A percentile compares a stretch with the other conserved stretches of the same genome.
Evolutionary conservation across 2,113 vertebrate genomes (phyloP).

Genomic region (Thalassoma bifasciatum): DNA sequence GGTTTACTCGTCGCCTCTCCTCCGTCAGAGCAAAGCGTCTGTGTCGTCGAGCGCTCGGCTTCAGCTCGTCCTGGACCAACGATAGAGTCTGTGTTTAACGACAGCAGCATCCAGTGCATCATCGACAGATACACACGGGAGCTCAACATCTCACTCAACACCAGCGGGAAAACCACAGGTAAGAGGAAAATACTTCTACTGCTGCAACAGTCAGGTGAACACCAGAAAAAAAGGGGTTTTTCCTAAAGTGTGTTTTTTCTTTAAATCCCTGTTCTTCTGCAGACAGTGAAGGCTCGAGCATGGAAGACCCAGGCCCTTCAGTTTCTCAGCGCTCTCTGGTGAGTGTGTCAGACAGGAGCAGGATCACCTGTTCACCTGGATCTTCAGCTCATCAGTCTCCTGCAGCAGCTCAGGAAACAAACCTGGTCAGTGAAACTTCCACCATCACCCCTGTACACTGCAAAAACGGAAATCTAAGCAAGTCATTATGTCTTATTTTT

Average conservation of each 20-base stretch:
- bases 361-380: no score
- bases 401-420: not conserved
- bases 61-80: not conserved
- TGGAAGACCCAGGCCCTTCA: constrained; percentile 59
- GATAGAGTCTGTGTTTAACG: constrained; percentile 31
- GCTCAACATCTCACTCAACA: constrained; percentile 69
- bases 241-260: no score
- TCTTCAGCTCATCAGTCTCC: constrained; percentile 52
- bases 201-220: no score
- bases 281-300: constrained; percentile 43
- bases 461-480: no score
- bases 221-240: no score
- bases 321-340: constrained; percentile 30
- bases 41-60: not conserved
- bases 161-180: constrained; percentile 69
- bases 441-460: no score
- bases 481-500: no score
- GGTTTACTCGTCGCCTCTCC: not conserved
- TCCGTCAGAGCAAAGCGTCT: constrained; percentile 22
- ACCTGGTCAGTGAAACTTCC: constrained; percentile 46
- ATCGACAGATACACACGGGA: constrained; percentile 77
- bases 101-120: constrained; percentile 73
- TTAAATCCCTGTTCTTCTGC: constrained; percentile 4
- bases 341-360: not conserved
- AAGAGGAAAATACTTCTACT: no score